Conservation (phyloP, 2,888 invertebrate genomes). For the Acrobasis consociella region DNA sequence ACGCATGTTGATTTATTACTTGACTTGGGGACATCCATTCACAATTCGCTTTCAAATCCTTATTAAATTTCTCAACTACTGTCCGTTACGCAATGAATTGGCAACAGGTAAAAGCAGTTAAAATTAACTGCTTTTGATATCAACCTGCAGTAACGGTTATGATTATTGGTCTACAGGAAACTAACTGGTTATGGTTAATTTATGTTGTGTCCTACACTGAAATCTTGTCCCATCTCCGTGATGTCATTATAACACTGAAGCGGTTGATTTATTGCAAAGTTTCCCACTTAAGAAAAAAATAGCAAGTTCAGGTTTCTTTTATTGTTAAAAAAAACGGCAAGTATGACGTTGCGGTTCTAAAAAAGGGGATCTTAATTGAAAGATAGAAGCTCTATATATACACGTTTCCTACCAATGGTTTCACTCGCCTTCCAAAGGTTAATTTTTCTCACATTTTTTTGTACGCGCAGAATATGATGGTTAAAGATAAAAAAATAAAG, state of each 20-base stretch:
- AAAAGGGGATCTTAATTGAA: no score
- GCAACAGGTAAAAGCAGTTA: slow-evolving; percentile 20
- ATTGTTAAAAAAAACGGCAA: no score
- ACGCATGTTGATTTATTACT: not conserved
- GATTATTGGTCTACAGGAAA: slow-evolving; percentile 18
- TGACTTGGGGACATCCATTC: not conserved
- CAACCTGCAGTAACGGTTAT: slow-evolving; percentile 19
- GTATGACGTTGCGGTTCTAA: no score
- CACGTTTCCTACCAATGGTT: no score
- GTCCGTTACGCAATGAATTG: slow-evolving; percentile 15
- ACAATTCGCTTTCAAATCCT: slow-evolving; percentile 10
- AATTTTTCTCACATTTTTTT: no score
- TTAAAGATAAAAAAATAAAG: no score
- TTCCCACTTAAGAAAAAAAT: not conserved
- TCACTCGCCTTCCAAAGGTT: no score
- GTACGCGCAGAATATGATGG: no score
- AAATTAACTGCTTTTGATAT: slow-evolving; percentile 20
- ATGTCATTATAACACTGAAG: no score
- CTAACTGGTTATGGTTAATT: slow-evolving; percentile 10
- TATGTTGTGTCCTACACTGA: not conserved
- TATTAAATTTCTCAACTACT: slow-evolving; percentile 12
- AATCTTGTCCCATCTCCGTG: not conserved
- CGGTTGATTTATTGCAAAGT: not conserved
- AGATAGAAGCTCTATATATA: no score
- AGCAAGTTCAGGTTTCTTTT: no score